Base-by-base conservation (phyloP, 2,113 vertebrate genomes). In the Eonycteris spelaea region DNA sequence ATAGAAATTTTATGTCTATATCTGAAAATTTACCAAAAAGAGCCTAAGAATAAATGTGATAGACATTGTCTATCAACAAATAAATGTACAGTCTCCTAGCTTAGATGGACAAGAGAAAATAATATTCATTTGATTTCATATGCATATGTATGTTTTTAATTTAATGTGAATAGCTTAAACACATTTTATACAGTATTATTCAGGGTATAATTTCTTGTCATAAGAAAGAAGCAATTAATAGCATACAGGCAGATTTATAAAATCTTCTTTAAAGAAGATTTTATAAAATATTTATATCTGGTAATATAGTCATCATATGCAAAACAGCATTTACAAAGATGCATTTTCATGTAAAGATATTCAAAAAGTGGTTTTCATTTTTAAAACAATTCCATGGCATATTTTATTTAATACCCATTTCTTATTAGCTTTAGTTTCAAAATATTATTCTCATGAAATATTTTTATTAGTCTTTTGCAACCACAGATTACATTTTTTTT, bases 141-240 rank as follows among this genome's bases (percentile, higher is more conserved):
- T 74, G 51, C 19, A 43, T 61, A 19, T 84, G 7, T 28, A 19
- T 63, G 18, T 63, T 94, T 45, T 75, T 38, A 70, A 77, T 91
- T 74, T 94, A 94, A 63, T 57, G 7, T 79, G 30, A 63, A 63
- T 75, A 75, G 6, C 26, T 30, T 21, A 77, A 86, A 87, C n/a
- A 59, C 6, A 79, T 89, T 92, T 86, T 75, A 90, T 51, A 40
- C 38, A 45, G 14, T 43, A 68, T 75, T 92, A 92, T 70, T 97
- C 59, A 88, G 65, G 33, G 33, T 51, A 18, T 43, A 90, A 82
- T 89, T 85, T 86, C 35, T 91, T 77, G 16, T 92, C 45, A 55
- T 40, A 43, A 83, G 51, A 91, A 63, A 71, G 43, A 85, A 78
- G 24, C 45, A 86, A 79, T 92, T 79, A 87, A 75, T n/a, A n/a